phyloP scores from a whole-genome alignment of 2,888 invertebrate genomes.

The Fragum whitleyi region DNA sequence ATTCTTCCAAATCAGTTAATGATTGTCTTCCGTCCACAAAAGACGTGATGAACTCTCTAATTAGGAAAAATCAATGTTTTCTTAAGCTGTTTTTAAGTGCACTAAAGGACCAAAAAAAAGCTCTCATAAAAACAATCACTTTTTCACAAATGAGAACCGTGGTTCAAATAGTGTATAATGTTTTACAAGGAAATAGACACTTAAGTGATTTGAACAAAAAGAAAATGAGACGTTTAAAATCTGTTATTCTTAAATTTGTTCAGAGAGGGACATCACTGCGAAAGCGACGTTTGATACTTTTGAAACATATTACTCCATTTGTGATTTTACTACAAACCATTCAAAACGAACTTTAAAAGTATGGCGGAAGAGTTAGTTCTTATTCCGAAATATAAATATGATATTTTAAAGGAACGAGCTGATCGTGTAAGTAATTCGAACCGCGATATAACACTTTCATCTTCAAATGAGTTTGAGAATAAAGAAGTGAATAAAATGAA shows the following conservation, averaged over 20 bases:
- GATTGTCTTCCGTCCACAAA: background rate
- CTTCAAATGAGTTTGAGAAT: background rate
- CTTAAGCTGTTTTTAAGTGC: background rate
- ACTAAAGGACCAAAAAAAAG: background rate
- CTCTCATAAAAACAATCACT: background rate
- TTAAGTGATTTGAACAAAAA: conserved; percentile 1
- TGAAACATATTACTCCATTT: background rate
- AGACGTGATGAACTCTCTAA: background rate
- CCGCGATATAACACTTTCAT: too few relatives aligned
- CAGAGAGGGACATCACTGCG: background rate
- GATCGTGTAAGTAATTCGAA: background rate
- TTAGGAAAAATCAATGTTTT: background rate
- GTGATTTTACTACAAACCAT: background rate
- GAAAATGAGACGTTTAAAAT: background rate
- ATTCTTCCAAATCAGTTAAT: conserved; percentile 7
- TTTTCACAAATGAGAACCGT: conserved; percentile 9
- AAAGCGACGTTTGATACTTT: background rate
- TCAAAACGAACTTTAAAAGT: background rate
- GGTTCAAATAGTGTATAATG: conserved; percentile 23
- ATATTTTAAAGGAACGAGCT: background rate
- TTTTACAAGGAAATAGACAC: background rate
- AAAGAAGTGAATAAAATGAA: background rate
- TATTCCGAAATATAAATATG: conserved; percentile 22
- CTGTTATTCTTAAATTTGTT: conserved; percentile 10
- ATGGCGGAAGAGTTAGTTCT: conserved; percentile 23